Evolutionary conservation across 2,113 vertebrate species (phyloP).

Genomic region (Xenopus laevis): DNA sequence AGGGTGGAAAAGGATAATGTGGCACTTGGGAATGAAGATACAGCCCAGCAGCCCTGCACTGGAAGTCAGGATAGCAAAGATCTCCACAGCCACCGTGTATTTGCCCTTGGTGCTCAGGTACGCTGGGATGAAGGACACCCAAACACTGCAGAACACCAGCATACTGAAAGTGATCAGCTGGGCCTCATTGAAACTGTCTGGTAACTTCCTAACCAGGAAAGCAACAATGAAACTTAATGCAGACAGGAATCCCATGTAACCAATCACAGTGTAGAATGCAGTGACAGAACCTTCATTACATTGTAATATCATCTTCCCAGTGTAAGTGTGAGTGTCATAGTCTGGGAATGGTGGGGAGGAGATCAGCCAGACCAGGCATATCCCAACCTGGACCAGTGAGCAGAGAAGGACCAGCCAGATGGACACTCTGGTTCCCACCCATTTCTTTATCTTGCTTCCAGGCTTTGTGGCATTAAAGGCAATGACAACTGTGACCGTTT

Average conservation of each 20-base stretch:
- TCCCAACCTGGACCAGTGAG: slow-evolving; percentile 12
- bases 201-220: slow-evolving; percentile 39
- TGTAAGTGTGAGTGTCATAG: slow-evolving; percentile 2
- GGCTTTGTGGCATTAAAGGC: slow-evolving; percentile 31
- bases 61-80: slow-evolving; percentile 21
- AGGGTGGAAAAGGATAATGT: slow-evolving; percentile 2
- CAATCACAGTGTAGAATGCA: slow-evolving; percentile 24
- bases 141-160: slow-evolving; percentile 18
- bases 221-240: slow-evolving; percentile 33
- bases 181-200: slow-evolving; percentile 54
- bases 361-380: slow-evolving; percentile 34
- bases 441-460: slow-evolving; percentile 2
- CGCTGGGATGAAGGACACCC: slow-evolving; percentile 21
- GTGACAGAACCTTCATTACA: slow-evolving; percentile 35
- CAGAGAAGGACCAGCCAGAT: neutral
- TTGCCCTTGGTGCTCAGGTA: slow-evolving; percentile 16
- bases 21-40: slow-evolving; percentile 22
- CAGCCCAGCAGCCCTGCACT: slow-evolving; percentile 2
- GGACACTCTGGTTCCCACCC: slow-evolving; percentile 28
- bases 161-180: slow-evolving; percentile 19
- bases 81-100: slow-evolving; percentile 21
- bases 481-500: slow-evolving; percentile 20
- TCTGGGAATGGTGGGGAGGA: slow-evolving; percentile 32
- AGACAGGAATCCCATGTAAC: slow-evolving; percentile 33
- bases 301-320: slow-evolving; percentile 34